A percentile compares a stretch with the other conserved stretches of the same genome.
Evolutionary conservation across 2,797 vertebrate genomes (phyloP).

Genomic region (Pipistrellus kuhlii): DNA sequence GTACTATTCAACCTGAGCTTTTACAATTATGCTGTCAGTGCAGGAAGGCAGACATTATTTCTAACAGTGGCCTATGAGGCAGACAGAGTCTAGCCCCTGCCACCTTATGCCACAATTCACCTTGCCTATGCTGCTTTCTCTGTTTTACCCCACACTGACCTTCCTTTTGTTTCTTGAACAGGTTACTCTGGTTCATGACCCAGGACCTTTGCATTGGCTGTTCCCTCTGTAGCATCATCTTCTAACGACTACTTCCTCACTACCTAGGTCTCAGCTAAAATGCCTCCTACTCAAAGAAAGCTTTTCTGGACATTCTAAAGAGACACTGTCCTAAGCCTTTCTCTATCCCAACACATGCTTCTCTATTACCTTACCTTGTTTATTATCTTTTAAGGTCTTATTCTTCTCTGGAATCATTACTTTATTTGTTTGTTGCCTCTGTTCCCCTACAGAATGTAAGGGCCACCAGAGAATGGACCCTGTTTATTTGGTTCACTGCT

Average conservation of each 20-base stretch:
- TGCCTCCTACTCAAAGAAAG: not conserved
- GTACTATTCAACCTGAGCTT: not conserved
- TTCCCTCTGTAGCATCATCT: not conserved
- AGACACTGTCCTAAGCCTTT: not conserved
- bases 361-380: not conserved
- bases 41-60: not conserved
- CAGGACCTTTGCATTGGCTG: not conserved
- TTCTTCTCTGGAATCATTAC: not conserved
- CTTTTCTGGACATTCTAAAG: not conserved
- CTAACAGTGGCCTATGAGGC: not conserved
- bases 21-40: not conserved
- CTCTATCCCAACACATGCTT: not conserved
- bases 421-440: not conserved
- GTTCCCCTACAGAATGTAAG: not conserved
- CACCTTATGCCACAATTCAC: not conserved
- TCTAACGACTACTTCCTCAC: not conserved
- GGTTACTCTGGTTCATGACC: not conserved
- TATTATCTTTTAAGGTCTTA: not conserved
- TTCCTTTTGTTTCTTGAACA: constrained; percentile 11
- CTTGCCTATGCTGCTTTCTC: not conserved
- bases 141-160: not conserved
- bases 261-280: not conserved
- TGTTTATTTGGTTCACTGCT: not conserved
- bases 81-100: not conserved
- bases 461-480: not conserved